Evolutionary conservation across 2,888 invertebrate species (phyloP).

Genomic region (Sialis lutaria): DNA sequence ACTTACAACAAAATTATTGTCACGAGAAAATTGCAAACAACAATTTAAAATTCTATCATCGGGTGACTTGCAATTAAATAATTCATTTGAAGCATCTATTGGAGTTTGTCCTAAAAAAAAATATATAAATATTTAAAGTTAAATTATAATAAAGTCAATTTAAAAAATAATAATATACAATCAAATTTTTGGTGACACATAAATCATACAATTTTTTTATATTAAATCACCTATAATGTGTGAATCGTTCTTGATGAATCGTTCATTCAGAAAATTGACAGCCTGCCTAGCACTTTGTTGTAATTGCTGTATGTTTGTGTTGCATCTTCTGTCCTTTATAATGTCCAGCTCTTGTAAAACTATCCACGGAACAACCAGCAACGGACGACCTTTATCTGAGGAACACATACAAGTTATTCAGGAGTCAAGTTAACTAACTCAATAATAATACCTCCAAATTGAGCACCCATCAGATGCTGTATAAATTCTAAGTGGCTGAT

Average conservation of each 20-base stretch:
- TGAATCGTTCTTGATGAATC: constrained; percentile 25
- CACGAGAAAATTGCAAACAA: constrained; percentile 32
- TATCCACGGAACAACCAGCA: constrained; percentile 38
- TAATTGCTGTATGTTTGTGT: constrained; percentile 16
- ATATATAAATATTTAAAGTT: constrained; percentile 1
- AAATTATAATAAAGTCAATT: background rate
- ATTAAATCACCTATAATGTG: constrained; percentile 28
- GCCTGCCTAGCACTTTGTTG: constrained; percentile 21
- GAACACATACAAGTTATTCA: constrained; percentile 2
- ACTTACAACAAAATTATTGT: constrained; percentile 33
- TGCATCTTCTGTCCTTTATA: constrained; percentile 25
- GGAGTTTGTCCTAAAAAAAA: constrained; percentile 33
- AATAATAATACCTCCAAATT: background rate
- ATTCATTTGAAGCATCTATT: constrained; percentile 33
- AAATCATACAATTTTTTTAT: background rate
- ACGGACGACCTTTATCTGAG: constrained; percentile 19
- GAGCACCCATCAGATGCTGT: constrained; percentile 2
- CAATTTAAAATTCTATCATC: constrained; percentile 42
- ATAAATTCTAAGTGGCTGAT: constrained; percentile 22
- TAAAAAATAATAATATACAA: background rate
- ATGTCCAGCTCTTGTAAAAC: constrained; percentile 40
- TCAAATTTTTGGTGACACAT: background rate
- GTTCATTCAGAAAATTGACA: constrained; percentile 34
- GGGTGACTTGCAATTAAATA: constrained; percentile 31
- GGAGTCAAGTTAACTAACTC: background rate